Percentiles rank a stretch among this genome's conserved stretches.
phyloP scores from a whole-genome alignment of 2,113 vertebrate genomes.

The Brachirus orientalis region DNA sequence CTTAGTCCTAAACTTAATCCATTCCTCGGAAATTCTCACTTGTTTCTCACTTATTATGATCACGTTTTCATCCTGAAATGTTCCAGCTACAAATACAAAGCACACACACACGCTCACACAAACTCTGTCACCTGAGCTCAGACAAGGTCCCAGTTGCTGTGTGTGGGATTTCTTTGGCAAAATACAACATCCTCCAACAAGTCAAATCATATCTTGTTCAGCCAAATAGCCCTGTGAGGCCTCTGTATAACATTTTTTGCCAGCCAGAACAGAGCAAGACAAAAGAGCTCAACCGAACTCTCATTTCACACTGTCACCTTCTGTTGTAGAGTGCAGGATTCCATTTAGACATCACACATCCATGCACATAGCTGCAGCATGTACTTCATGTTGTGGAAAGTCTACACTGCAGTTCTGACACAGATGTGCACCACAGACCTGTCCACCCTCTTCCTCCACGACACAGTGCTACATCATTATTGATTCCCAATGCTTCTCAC shows the following conservation, averaged over 20 bases:
- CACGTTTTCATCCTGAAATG: too few species aligned
- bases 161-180: slow-evolving; percentile 47
- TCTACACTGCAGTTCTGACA: slow-evolving; percentile 45
- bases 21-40: too few species aligned
- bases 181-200: slow-evolving; percentile 68
- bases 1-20: too few species aligned
- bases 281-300: slow-evolving; percentile 66
- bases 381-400: slow-evolving; percentile 50
- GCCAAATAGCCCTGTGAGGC: slow-evolving; percentile 61
- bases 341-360: slow-evolving; percentile 69
- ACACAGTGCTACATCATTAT: slow-evolving; percentile 71
- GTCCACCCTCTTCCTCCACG: slow-evolving; percentile 28
- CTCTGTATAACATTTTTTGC: slow-evolving; percentile 59
- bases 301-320: slow-evolving; percentile 69
- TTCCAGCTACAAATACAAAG: slow-evolving; percentile 22
- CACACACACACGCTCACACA: neutral
- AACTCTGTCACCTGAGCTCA: slow-evolving; percentile 40
- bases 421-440: slow-evolving; percentile 53
- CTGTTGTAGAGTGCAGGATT: slow-evolving; percentile 54
- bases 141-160: slow-evolving; percentile 23
- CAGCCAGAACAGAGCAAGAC: slow-evolving; percentile 63
- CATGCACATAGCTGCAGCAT: slow-evolving; percentile 47
- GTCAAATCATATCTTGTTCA: slow-evolving; percentile 72
- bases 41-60: too few species aligned
- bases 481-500: slow-evolving; percentile 57